phyloP scores from a whole-genome alignment of 1,140 invertebrate genomes.

The Holcopasites calliopsidis region DNA sequence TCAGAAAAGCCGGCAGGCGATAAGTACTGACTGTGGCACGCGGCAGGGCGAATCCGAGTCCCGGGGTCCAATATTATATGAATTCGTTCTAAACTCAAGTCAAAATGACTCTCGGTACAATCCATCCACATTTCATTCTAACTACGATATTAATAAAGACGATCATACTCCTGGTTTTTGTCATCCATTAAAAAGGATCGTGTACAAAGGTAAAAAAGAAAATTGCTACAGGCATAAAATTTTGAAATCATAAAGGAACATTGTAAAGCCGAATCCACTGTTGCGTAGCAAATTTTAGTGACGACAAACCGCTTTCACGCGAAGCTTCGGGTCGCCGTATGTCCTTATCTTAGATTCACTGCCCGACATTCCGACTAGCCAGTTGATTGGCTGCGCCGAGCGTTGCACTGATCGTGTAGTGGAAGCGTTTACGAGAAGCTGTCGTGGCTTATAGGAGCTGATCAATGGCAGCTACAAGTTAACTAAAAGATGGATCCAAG shows the following conservation, averaged over 20 bases:
- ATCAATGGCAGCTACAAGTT: constrained; percentile 60
- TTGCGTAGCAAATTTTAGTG: not conserved
- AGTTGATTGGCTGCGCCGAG: constrained; percentile 46
- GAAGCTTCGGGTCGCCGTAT: constrained; percentile 44
- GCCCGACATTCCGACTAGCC: constrained; percentile 53
- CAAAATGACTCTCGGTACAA: not conserved
- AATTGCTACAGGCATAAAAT: not conserved
- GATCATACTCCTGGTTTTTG: too few relatives aligned
- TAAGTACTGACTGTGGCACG: constrained; percentile 58
- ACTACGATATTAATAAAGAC: too few relatives aligned
- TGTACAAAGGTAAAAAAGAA: not conserved
- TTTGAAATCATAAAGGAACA: not conserved
- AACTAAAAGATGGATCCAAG: constrained; percentile 18
- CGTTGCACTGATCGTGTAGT: constrained; percentile 53
- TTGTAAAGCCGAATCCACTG: not conserved
- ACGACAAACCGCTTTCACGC: constrained; percentile 43
- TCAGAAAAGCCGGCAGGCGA: constrained; percentile 56
- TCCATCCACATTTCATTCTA: not conserved
- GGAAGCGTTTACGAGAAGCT: constrained; percentile 38
- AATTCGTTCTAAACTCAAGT: not conserved
- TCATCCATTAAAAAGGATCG: too few relatives aligned
- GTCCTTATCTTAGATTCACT: constrained; percentile 63
- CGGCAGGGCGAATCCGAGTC: constrained; percentile 40
- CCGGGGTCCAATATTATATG: not conserved
- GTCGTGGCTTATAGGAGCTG: constrained; percentile 50